Conservation (phyloP, 2,797 vertebrate genomes). For the Ctenopoma multispine region DNA sequence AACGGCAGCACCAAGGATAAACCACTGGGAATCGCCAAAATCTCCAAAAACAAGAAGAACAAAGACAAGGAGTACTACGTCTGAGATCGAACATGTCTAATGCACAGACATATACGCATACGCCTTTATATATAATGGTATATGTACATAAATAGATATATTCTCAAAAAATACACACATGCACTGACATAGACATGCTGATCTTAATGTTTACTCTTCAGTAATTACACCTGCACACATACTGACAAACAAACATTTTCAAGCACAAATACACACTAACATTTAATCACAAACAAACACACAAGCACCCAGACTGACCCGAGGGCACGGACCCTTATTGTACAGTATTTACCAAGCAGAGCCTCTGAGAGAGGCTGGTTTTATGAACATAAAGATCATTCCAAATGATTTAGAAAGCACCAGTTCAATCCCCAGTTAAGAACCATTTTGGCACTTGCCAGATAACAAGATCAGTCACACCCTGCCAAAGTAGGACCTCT, state of each 20-base stretch:
- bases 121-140: constrained; percentile 90
- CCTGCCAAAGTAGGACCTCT: constrained; percentile 57
- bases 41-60: constrained; percentile 99
- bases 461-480: constrained; percentile 50
- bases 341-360: constrained; percentile 82
- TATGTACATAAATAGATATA: constrained; percentile 87
- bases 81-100: constrained; percentile 84
- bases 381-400: constrained; percentile 75
- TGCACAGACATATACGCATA: constrained; percentile 80
- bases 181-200: constrained; percentile 69
- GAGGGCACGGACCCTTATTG: constrained; percentile 70
- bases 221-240: constrained; percentile 67
- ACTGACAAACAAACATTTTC: constrained; percentile 57
- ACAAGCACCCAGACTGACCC: constrained; percentile 54
- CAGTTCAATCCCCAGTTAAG: constrained; percentile 67
- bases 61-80: constrained; percentile 99
- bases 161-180: constrained; percentile 79
- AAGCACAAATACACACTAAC: constrained; percentile 55
- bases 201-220: constrained; percentile 79
- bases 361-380: constrained; percentile 72
- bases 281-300: constrained; percentile 51
- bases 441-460: constrained; percentile 55
- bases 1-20: constrained; percentile 99
- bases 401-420: constrained; percentile 73
- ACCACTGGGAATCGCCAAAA: constrained; percentile 95